Percentiles rank a stretch among this genome's conserved stretches.
Conservation (phyloP, 2,113 vertebrate genomes). For the Haemorhous mexicanus region DNA sequence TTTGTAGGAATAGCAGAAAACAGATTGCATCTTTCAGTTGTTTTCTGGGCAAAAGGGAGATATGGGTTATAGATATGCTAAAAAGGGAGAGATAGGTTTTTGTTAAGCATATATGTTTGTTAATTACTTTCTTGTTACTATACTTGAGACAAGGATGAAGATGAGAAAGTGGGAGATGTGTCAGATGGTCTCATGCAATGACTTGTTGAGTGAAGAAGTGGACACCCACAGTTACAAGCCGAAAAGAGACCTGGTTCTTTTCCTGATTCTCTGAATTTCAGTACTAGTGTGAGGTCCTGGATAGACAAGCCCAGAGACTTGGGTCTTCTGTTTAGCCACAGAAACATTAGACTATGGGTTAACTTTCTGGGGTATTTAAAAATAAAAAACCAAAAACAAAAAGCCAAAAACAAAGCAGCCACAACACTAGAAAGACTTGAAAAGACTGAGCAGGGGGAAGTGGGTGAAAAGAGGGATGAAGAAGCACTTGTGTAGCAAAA, state of each 20-base stretch:
- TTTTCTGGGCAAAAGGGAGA: not conserved
- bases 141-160: not conserved
- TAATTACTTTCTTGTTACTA: not conserved
- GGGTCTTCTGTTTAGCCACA: not conserved
- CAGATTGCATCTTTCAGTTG: not conserved
- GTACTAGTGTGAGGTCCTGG: conserved; percentile 17
- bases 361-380: not conserved
- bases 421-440: not conserved
- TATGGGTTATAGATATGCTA: not conserved
- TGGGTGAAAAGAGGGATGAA: not conserved
- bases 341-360: not conserved
- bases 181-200: not conserved
- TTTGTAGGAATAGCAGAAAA: not conserved
- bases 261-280: not conserved
- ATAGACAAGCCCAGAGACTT: not conserved
- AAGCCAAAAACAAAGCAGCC: not conserved
- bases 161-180: not conserved
- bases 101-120: not conserved
- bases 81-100: not conserved
- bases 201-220: not conserved
- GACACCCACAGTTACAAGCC: not conserved
- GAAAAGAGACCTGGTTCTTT: not conserved
- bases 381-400: not conserved
- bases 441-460: fast-evolving
- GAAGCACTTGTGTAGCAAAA: not conserved